Percentiles rank a stretch among this genome's conserved stretches.
These are phyloP conservation scores for Tetramorium alpestre DNA, from an alignment of 1,140 invertebrate species.

Conservation along the genomic window DNA sequence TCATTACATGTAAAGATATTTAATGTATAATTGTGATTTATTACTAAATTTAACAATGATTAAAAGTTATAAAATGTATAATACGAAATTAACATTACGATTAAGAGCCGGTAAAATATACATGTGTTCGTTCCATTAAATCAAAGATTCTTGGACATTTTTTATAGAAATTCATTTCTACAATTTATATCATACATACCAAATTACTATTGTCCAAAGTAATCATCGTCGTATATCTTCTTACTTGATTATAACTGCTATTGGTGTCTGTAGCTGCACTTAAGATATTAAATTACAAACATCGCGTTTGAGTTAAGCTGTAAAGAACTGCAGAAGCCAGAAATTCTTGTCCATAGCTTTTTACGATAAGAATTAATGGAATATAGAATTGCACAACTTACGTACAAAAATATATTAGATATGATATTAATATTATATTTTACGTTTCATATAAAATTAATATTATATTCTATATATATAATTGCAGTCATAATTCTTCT, in stretches of 20 bases:
- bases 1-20: not conserved
- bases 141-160: not conserved
- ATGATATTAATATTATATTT: not conserved
- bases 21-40: not conserved
- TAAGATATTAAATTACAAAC: constrained; percentile 40
- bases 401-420: not conserved
- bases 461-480: not conserved
- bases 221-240: not conserved
- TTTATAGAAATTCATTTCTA: constrained; percentile 11
- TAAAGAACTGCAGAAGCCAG: not conserved
- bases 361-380: not conserved
- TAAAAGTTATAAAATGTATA: not conserved
- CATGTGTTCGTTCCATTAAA: not conserved
- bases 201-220: not conserved
- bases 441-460: not conserved
- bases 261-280: constrained; percentile 8
- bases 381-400: not conserved
- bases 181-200: not conserved
- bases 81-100: not conserved
- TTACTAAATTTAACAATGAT: not conserved
- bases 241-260: not conserved
- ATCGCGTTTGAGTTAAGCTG: not conserved
- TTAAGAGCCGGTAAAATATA: not conserved
- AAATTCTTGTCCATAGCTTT: not conserved
- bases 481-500: not conserved